Evolutionary conservation across 2,888 invertebrate genomes (phyloP).

Genomic region (Eurytoma californica): DNA sequence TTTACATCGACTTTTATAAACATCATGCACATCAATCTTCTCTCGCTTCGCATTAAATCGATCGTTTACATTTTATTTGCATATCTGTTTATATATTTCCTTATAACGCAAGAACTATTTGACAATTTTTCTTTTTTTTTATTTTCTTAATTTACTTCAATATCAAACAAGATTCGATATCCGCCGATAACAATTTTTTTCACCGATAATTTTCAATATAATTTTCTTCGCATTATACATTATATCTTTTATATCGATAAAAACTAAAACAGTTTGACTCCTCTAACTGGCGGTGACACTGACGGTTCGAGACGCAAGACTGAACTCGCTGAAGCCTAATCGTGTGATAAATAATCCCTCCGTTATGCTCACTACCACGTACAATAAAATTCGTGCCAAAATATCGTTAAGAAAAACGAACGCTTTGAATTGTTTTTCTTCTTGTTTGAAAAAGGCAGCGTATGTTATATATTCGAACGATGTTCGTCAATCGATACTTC

Average conservation of each 20-base stretch:
- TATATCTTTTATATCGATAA: conserved; percentile 27
- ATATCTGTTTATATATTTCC: too few species aligned
- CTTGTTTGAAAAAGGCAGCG: conserved; percentile 54
- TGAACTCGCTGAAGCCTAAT: conserved; percentile 31
- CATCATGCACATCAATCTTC: conserved; percentile 59
- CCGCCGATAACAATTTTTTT: conserved; percentile 50
- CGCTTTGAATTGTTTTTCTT: conserved; percentile 27
- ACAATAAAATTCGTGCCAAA: conserved; percentile 28
- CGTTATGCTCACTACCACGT: conserved; percentile 5
- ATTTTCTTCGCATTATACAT: conserved; percentile 40
- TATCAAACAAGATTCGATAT: conserved; percentile 26
- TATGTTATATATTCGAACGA: conserved; percentile 52
- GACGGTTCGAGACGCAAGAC: conserved; percentile 17
- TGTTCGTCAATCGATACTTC: conserved; percentile 43
- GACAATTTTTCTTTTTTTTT: conserved; percentile 13
- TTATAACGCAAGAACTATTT: conserved; percentile 16
- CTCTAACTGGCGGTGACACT: conserved; percentile 22
- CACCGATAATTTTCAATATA: conserved; percentile 45
- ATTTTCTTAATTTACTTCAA: too few species aligned
- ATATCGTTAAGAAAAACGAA: conserved; percentile 30
- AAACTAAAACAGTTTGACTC: conserved; percentile 20
- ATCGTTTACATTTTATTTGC: not conserved
- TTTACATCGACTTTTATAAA: conserved; percentile 66
- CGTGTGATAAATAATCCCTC: conserved; percentile 16
- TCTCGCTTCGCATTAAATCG: conserved; percentile 34